Evolutionary conservation across 2,113 vertebrate genomes (phyloP).

Genomic region (Cochlearius cochlearius): DNA sequence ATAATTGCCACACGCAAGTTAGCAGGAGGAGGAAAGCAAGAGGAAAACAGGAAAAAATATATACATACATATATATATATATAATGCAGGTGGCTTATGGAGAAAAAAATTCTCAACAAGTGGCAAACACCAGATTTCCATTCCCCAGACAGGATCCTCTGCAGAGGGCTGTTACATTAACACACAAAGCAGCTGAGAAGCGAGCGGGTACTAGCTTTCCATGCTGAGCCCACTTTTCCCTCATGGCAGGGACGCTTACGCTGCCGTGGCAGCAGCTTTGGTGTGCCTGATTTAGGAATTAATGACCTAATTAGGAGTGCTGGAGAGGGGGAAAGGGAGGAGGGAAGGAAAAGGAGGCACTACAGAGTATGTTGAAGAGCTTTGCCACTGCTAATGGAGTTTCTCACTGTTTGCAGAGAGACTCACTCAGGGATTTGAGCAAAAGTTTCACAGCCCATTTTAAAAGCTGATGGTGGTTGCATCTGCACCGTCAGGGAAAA

Average conservation of each 20-base stretch:
- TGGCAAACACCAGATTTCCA: not conserved
- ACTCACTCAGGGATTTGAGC: not conserved
- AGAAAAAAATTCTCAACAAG: not conserved
- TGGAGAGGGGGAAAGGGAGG: not conserved
- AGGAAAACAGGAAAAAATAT: not conserved
- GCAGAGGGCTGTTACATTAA: not conserved
- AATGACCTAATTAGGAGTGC: not conserved
- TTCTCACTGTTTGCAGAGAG: not conserved
- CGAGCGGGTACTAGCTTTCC: not conserved
- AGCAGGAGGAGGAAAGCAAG: not conserved
- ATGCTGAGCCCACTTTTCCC: not conserved
- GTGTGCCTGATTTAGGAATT: constrained; percentile 31
- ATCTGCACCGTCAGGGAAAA: not conserved
- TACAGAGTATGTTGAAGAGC: not conserved
- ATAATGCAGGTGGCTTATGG: not conserved
- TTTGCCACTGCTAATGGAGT: not conserved
- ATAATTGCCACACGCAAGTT: not conserved
- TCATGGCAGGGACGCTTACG: not conserved
- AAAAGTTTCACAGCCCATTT: rapidly evolving
- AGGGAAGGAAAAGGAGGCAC: not conserved
- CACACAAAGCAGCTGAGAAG: not conserved
- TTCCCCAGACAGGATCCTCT: not conserved
- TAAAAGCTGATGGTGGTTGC: not conserved
- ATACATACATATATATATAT: not conserved
- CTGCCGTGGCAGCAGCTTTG: not conserved